These are phyloP conservation scores for Tenualosa ilisha DNA, from an alignment of 2,797 vertebrate genomes.

Conservation along the genomic window DNA sequence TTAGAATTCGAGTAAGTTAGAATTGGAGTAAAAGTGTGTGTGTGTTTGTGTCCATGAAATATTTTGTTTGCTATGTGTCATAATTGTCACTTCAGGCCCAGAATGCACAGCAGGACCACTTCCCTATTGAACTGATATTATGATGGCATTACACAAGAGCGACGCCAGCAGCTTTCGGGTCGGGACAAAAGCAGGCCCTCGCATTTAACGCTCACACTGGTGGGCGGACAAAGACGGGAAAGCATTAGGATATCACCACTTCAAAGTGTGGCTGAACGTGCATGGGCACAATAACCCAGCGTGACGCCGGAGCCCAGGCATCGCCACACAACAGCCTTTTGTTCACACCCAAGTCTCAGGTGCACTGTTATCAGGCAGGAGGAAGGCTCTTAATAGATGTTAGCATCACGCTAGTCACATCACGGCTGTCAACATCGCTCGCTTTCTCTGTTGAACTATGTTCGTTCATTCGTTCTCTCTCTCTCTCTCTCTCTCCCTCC, in stretches of 20 bases:
- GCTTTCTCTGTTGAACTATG: neutral
- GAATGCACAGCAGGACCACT: neutral
- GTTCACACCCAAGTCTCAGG: slow-evolving; percentile 37
- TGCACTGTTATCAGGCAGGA: slow-evolving; percentile 44
- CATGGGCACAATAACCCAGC: slow-evolving; percentile 36
- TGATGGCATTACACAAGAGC: slow-evolving; percentile 4
- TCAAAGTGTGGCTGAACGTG: slow-evolving; percentile 58
- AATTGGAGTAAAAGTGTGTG: neutral
- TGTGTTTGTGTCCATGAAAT: neutral
- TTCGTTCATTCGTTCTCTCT: neutral
- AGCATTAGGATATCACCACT: slow-evolving; percentile 51
- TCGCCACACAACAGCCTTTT: slow-evolving; percentile 22
- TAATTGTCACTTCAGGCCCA: neutral
- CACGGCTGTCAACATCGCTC: neutral
- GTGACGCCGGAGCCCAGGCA: neutral
- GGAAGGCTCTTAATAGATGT: slow-evolving; percentile 41
- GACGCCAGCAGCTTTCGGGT: neutral
- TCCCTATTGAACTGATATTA: slow-evolving; percentile 10
- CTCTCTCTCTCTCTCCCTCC: neutral
- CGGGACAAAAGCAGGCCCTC: neutral
- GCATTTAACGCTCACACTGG: neutral
- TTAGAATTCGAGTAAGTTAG: neutral
- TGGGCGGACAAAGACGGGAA: slow-evolving; percentile 53
- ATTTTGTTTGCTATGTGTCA: neutral
- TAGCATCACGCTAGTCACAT: slow-evolving; percentile 41